phyloP scores from a whole-genome alignment of 2,113 vertebrate genomes.

The Eurypyga helias region DNA sequence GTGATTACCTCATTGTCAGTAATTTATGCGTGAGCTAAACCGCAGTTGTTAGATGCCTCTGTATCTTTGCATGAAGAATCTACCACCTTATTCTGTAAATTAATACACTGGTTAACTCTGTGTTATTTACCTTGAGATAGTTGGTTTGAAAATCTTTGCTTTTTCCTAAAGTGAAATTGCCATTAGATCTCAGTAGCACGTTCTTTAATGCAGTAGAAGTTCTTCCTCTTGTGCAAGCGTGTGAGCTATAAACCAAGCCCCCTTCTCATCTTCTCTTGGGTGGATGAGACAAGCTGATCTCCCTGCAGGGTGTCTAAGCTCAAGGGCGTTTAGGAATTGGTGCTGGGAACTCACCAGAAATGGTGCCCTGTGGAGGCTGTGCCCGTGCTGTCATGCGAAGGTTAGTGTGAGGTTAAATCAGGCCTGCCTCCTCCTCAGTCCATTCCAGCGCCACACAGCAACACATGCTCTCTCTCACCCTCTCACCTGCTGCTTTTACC shows the following conservation, averaged over 20 bases:
- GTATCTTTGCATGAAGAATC: neutral
- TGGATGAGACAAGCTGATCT: neutral
- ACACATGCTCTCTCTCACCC: neutral
- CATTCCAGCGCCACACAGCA: neutral
- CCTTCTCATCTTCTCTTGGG: neutral
- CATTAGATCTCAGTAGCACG: neutral
- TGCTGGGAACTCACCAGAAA: neutral
- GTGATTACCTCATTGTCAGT: conserved; percentile 13
- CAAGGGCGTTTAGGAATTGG: neutral
- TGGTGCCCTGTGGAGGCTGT: neutral
- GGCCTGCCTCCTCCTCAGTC: neutral
- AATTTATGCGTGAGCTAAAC: conserved; percentile 10
- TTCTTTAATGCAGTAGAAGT: neutral
- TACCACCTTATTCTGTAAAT: neutral
- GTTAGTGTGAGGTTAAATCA: neutral
- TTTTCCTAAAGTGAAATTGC: neutral
- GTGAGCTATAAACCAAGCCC: neutral
- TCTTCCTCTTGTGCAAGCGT: neutral
- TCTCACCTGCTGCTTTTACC: neutral
- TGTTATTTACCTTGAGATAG: neutral
- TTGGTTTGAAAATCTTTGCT: neutral
- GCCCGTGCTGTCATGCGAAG: neutral
- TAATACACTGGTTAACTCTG: neutral
- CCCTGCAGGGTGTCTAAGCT: neutral
- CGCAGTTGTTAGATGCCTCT: neutral